Percentiles rank a stretch among this genome's conserved stretches.
phyloP scores from a whole-genome alignment of 2,797 vertebrate species.

The Cygnus olor region DNA sequence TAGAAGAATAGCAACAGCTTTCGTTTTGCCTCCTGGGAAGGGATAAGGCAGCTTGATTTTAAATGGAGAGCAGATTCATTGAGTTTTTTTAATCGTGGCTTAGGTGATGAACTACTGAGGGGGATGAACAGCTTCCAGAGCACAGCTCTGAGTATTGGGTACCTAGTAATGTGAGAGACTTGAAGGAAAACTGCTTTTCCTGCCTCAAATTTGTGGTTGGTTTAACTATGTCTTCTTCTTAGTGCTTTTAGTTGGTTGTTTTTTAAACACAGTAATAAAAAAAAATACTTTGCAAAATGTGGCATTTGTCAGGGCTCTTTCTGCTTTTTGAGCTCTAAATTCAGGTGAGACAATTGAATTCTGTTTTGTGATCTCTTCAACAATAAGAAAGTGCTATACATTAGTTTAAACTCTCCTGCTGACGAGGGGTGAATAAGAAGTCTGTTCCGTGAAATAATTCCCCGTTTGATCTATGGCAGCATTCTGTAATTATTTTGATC shows the following conservation, averaged over 20 bases:
- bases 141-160: not conserved
- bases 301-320: not conserved
- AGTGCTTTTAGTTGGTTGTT: not conserved
- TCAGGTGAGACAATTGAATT: not conserved
- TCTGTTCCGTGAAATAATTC: not conserved
- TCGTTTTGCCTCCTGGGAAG: not conserved
- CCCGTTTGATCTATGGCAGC: not conserved
- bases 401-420: not conserved
- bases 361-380: not conserved
- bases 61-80: not conserved
- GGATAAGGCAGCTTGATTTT: not conserved
- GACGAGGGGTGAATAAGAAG: not conserved
- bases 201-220: not conserved
- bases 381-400: not conserved
- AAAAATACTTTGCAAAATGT: not conserved
- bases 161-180: not conserved
- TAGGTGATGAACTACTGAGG: not conserved
- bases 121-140: not conserved
- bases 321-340: not conserved
- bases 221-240: not conserved
- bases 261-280: not conserved
- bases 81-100: not conserved
- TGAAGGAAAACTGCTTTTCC: not conserved
- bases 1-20: not conserved
- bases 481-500: constrained; percentile 49